Conservation (phyloP, 2,888 invertebrate genomes). For the Brachyptera risi region DNA sequence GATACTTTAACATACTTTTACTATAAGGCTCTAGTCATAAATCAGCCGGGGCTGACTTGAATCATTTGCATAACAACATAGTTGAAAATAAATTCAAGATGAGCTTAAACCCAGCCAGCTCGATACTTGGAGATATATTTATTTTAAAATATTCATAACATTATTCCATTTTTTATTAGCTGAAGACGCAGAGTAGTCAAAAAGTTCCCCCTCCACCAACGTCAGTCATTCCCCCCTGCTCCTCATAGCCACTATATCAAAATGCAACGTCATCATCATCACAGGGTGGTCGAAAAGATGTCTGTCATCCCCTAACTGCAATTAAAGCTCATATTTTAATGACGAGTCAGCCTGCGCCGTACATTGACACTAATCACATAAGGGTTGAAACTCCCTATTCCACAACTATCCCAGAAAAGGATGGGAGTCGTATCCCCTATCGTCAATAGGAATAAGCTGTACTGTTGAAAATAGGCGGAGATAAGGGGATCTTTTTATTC, state of each 20-base stretch:
- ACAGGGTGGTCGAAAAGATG: constrained; percentile 34
- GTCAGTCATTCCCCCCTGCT: too few relatives aligned
- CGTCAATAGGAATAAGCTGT: too few relatives aligned
- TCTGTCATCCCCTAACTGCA: constrained; percentile 38
- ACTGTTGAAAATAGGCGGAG: too few relatives aligned
- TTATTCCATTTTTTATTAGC: too few relatives aligned
- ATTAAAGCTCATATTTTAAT: constrained; percentile 41
- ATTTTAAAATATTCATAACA: not conserved
- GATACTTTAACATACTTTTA: too few relatives aligned
- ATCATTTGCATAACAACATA: not conserved
- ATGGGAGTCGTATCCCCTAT: too few relatives aligned
- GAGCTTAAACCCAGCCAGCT: not conserved
- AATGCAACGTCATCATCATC: constrained; percentile 36
- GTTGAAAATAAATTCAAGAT: not conserved
- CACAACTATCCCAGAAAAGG: not conserved
- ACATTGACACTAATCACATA: constrained; percentile 63
- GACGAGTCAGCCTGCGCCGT: constrained; percentile 48
- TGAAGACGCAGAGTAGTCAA: too few relatives aligned
- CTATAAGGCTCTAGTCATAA: too few relatives aligned
- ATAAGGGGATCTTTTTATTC: too few relatives aligned
- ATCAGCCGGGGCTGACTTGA: too few relatives aligned
- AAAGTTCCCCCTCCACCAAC: too few relatives aligned
- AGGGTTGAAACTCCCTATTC: constrained; percentile 46
- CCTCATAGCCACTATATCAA: too few relatives aligned
- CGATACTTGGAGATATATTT: not conserved